phyloP scores from a whole-genome alignment of 2,888 invertebrate genomes.

The Nomada ferruginata region DNA sequence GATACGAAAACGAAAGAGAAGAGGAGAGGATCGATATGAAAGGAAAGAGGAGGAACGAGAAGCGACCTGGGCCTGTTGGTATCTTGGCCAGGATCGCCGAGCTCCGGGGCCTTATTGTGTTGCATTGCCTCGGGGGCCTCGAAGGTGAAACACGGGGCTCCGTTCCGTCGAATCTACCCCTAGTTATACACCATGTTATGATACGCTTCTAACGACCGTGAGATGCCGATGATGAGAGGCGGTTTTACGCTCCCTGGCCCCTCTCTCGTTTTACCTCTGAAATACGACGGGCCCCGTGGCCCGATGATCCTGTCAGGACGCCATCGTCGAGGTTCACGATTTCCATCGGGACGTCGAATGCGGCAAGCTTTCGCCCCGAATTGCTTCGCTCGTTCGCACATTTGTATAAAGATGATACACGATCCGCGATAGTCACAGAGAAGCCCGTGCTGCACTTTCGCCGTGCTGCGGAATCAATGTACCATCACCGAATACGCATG shows the following conservation, averaged over 20 bases:
- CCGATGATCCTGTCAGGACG: conserved; percentile 29
- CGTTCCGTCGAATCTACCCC: conserved; percentile 72
- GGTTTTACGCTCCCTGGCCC: conserved; percentile 47
- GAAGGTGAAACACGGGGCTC: conserved; percentile 67
- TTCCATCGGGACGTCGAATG: not conserved
- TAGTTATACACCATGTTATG: conserved; percentile 77
- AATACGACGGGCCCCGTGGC: conserved; percentile 31
- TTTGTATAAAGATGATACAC: not conserved
- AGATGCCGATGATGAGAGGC: conserved; percentile 74
- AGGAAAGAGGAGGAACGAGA: conserved; percentile 42
- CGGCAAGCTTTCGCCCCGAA: not conserved
- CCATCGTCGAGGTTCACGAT: not conserved
- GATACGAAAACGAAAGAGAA: conserved; percentile 44
- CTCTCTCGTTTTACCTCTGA: conserved; percentile 37
- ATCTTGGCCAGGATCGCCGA: conserved; percentile 74
- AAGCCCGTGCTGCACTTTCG: no score
- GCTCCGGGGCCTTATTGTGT: conserved; percentile 76
- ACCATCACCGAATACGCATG: no score
- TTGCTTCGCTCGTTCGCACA: not conserved
- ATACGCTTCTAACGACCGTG: conserved; percentile 76
- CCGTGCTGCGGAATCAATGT: no score
- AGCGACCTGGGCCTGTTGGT: conserved; percentile 61
- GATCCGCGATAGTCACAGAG: no score
- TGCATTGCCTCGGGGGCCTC: conserved; percentile 69
- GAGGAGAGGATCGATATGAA: conserved; percentile 24